These are phyloP conservation scores for Candoia aspera DNA, from an alignment of 2,113 vertebrate genomes.

Conservation along the genomic window DNA sequence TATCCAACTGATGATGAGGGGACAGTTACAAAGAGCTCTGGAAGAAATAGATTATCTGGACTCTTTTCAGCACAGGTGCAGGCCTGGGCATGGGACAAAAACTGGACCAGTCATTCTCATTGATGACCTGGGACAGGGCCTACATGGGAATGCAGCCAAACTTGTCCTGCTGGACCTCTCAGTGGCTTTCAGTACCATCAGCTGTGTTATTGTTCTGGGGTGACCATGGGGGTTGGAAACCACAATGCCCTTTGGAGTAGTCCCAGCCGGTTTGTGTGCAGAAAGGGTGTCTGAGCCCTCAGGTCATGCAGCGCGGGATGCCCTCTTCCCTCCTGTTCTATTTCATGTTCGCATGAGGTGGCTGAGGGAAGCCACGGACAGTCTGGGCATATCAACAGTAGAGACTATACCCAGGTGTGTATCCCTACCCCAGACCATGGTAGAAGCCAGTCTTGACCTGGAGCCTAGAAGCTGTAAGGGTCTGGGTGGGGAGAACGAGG, in stretches of 20 bases:
- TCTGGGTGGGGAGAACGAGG: no score
- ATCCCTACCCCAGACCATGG: no score
- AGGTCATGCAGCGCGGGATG: neutral
- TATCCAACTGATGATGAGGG: neutral
- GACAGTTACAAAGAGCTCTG: neutral
- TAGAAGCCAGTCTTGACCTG: no score
- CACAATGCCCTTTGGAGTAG: neutral
- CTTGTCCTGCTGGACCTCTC: neutral
- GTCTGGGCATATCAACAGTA: neutral
- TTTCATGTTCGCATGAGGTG: neutral
- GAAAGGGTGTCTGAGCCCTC: neutral
- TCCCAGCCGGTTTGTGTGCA: neutral
- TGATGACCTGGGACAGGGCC: neutral
- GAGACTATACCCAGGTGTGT: no score
- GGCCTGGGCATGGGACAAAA: no score
- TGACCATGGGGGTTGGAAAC: neutral
- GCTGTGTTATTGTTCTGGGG: neutral
- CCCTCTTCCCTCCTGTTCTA: neutral
- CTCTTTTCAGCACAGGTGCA: no score
- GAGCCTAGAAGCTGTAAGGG: no score
- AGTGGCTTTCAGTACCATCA: neutral
- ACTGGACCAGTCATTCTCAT: neutral
- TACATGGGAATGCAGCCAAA: neutral
- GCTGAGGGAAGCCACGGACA: neutral
- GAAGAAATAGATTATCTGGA: neutral